These are phyloP conservation scores for Xiphias gladius DNA, from an alignment of 2,113 vertebrate genomes.

Conservation along the genomic window DNA sequence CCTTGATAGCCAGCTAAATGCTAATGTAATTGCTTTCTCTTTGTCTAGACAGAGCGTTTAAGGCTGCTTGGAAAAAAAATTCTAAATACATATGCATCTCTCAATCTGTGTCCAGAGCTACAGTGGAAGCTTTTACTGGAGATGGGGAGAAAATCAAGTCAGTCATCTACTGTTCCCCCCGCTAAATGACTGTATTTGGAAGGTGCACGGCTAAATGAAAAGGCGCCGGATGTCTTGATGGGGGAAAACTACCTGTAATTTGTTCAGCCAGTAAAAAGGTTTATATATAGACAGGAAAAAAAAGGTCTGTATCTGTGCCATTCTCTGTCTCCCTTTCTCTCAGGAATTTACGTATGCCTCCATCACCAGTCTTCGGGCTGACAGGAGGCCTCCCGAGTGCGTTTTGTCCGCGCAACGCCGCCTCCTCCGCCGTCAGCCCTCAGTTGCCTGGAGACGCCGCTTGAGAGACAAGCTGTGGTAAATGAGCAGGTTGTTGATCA, in stretches of 20 bases:
- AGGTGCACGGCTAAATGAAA: conserved; percentile 52
- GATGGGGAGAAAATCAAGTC: conserved; percentile 5
- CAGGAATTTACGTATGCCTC: conserved; percentile 54
- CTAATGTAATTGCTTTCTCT: conserved; percentile 62
- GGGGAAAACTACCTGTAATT: conserved; percentile 78
- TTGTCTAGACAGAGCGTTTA: conserved; percentile 63
- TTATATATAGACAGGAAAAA: conserved; percentile 71
- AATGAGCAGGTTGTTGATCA: conserved; percentile 80
- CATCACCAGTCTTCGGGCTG: conserved; percentile 68
- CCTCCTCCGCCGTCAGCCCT: conserved; percentile 72
- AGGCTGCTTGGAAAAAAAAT: conserved; percentile 27
- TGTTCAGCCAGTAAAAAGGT: conserved; percentile 79
- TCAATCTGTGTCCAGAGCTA: conserved; percentile 30
- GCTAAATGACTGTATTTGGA: conserved; percentile 49
- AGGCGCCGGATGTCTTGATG: conserved; percentile 59
- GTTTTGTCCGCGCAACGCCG: conserved; percentile 72
- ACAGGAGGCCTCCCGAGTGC: conserved; percentile 75
- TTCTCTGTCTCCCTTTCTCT: conserved; percentile 21
- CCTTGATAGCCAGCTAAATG: conserved; percentile 54
- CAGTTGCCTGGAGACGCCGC: conserved; percentile 83
- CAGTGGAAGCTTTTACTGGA: conserved; percentile 65
- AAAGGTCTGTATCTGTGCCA: conserved; percentile 10
- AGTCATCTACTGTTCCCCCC: conserved; percentile 26
- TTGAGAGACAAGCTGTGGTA: conserved; percentile 74
- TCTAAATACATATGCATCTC: conserved; percentile 47